These are phyloP conservation scores for Melanchra persicariae DNA, from an alignment of 2,888 invertebrate genomes.

Conservation along the genomic window DNA sequence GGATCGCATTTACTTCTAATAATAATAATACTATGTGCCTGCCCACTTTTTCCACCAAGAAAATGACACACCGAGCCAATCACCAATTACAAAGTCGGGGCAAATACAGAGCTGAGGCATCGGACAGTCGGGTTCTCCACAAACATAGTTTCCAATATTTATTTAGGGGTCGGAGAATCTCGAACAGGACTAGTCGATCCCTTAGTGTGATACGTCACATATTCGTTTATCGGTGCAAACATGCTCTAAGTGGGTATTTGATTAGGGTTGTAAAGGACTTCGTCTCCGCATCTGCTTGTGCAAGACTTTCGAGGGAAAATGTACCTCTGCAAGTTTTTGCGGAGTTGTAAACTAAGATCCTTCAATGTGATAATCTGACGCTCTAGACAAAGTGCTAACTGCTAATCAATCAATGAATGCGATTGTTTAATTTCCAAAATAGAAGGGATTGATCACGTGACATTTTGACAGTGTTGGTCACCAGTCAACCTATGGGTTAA, in stretches of 20 bases:
- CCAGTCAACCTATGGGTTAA: too few species aligned
- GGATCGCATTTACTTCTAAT: too few species aligned
- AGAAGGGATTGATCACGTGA: too few species aligned
- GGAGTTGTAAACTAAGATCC: too few species aligned
- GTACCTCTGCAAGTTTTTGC: background rate
- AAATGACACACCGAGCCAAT: constrained; percentile 56
- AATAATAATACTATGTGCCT: too few species aligned
- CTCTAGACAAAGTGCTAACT: too few species aligned
- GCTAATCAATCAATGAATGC: too few species aligned
- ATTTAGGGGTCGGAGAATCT: constrained; percentile 73
- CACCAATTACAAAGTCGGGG: constrained; percentile 62
- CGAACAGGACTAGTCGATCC: constrained; percentile 70
- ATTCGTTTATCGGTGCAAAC: constrained; percentile 78
- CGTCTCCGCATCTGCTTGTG: too few species aligned
- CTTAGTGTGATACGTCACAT: constrained; percentile 77
- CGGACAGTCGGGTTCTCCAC: constrained; percentile 62
- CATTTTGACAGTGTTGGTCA: too few species aligned
- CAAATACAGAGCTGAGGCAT: constrained; percentile 64
- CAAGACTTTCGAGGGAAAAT: background rate
- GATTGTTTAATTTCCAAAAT: too few species aligned
- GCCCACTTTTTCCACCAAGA: constrained; percentile 6
- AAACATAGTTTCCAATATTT: constrained; percentile 78
- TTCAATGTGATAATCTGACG: too few species aligned
- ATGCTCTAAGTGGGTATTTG: constrained; percentile 65
- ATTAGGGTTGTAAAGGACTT: background rate